Evolutionary conservation across 2,113 vertebrate species (phyloP).

Genomic region (Nesoenas mayeri): DNA sequence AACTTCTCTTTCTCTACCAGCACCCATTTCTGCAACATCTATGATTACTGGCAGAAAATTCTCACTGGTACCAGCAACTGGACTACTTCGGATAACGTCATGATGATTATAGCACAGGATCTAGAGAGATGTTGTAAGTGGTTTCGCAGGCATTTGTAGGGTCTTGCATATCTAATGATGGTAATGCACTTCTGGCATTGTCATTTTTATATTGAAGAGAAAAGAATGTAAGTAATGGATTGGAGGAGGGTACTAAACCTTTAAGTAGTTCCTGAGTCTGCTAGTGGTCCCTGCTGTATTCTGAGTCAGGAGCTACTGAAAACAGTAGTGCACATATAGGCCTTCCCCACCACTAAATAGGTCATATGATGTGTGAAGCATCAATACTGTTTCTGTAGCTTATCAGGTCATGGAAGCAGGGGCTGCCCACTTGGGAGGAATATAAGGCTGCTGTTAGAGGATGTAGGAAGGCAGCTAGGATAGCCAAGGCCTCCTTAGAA

Average conservation of each 20-base stretch:
- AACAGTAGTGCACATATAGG: not conserved
- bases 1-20: not conserved
- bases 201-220: not conserved
- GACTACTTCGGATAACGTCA: not conserved
- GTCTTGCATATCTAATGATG: not conserved
- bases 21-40: not conserved
- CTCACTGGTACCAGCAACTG: not conserved
- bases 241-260: not conserved
- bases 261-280: not conserved
- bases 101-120: not conserved
- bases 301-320: not conserved
- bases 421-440: too few relatives aligned
- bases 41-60: not conserved
- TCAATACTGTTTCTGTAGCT: not conserved
- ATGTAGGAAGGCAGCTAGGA: too few relatives aligned
- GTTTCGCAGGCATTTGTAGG: not conserved
- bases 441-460: too few relatives aligned
- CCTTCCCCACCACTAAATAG: not conserved
- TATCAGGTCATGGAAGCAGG: not conserved
- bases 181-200: not conserved
- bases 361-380: conserved; percentile 25
- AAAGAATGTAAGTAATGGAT: not conserved
- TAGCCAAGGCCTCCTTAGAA: too few relatives aligned
- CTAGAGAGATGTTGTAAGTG: not conserved
- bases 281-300: not conserved